Evolutionary conservation across 2,797 vertebrate genomes (phyloP), one percentile per base, ranked within the genome.

Genomic region (Hipposideros larvatus): DNA sequence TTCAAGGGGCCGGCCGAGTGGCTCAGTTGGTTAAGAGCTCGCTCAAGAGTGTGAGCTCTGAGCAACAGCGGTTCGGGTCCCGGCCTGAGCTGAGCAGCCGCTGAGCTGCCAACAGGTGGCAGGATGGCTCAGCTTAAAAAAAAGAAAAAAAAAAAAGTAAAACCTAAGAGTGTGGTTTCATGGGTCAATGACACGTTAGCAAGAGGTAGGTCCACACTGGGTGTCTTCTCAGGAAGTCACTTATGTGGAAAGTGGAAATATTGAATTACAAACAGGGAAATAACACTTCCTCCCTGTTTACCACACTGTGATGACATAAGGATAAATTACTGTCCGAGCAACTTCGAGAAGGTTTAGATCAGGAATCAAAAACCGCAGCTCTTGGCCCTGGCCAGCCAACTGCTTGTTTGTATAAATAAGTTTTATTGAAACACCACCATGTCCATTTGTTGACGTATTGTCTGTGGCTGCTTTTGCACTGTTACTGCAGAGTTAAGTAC

Each of bases 111-210:
- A 37, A 37, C 37, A 37, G 37, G 37, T 37, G 37, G 37, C 37
- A 37, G 37, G 37, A 37, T 37, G 37, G 37, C 37, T 37, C 37
- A 37, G 37, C 37, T 37, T 34, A 34, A 34, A 34, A 34, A 37
- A 37, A 37, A 37, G n/a, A 37, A 37, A 37, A 37, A 37, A 37
- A 37, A 37, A 37, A 37, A 37, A 37, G 37, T 37, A 37, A 37
- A 37, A 37, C 37, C 37, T 37, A 43, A 53, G 8, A 2, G 5
- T 4, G 5, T 11, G 43, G 34, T 26, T 59, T 26, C 4, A 1
- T 3, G 11, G n/a, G 53, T 10, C 19, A 46, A 10, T 7, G 48
- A 11, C 31, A 4, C 5, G 0, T n/a, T 11, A 6, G 61, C 7
- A 5, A 61, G 71, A 55, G 22, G 19, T 21, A 55, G 22, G 21